A percentile compares a stretch with the other conserved stretches of the same genome.
phyloP scores from a whole-genome alignment of 2,113 vertebrate species.

The Xerus inauris region DNA sequence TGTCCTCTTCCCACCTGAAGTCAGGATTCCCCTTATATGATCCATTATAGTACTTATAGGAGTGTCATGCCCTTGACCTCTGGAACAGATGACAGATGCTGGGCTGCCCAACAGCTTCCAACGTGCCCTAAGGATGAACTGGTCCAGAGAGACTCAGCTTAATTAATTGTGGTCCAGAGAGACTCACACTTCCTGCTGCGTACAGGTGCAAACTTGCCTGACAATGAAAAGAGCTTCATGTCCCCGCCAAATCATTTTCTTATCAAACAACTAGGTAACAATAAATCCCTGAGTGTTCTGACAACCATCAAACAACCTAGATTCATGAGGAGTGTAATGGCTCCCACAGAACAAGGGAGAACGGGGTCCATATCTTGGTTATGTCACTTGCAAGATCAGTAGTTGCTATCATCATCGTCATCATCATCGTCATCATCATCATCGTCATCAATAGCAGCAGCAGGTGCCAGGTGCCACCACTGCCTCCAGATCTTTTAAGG shows the following conservation, averaged over 20 bases:
- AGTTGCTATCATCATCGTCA: rapidly evolving
- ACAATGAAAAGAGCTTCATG: not conserved
- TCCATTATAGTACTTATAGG: not conserved
- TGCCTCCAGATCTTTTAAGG: not conserved
- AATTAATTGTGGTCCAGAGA: not conserved
- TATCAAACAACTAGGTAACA: not conserved
- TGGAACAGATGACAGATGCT: not conserved
- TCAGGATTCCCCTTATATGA: not conserved
- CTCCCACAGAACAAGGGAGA: not conserved
- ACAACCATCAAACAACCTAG: not conserved
- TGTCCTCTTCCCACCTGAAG: not conserved
- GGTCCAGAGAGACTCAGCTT: not conserved
- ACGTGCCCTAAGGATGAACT: not conserved
- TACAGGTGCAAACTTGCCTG: not conserved
- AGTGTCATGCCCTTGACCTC: rapidly evolving
- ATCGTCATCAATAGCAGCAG: too few relatives aligned
- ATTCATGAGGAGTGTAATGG: not conserved
- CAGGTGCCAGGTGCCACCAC: not conserved
- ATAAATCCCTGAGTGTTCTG: not conserved
- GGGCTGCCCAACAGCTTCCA: not conserved
- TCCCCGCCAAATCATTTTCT: not conserved
- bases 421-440: not conserved
- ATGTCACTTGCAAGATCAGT: not conserved
- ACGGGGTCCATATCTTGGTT: not conserved
- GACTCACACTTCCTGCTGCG: not conserved